Evolutionary conservation across 2,888 invertebrate genomes (phyloP).

Genomic region (Trissolcus japonicus): DNA sequence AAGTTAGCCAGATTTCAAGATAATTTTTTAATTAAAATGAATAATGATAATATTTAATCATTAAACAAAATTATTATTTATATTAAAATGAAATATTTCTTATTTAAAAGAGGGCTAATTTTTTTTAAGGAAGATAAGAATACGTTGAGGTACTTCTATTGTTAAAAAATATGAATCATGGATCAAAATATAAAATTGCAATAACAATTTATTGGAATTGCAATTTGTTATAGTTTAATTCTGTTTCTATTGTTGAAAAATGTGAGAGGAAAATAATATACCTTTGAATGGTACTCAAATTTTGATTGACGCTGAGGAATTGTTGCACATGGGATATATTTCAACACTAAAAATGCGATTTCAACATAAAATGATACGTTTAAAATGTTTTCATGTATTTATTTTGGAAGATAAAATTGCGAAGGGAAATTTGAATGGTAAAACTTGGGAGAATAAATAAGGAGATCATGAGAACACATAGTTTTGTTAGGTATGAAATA

Average conservation of each 20-base stretch:
- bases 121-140: too few species aligned
- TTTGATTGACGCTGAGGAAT: not conserved
- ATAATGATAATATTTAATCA: too few species aligned
- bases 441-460: constrained; percentile 28
- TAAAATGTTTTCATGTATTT: constrained; percentile 7
- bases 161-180: too few species aligned
- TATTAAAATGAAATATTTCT: too few species aligned
- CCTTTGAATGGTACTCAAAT: not conserved
- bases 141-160: too few species aligned
- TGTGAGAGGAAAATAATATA: not conserved
- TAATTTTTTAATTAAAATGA: too few species aligned
- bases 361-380: not conserved
- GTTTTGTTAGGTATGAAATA: constrained; percentile 32
- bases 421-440: constrained; percentile 12
- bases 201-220: too few species aligned
- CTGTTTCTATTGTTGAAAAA: constrained; percentile 1
- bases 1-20: too few species aligned
- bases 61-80: too few species aligned
- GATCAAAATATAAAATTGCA: too few species aligned
- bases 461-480: constrained; percentile 20
- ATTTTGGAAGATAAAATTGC: constrained; percentile 10
- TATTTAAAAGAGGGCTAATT: too few species aligned
- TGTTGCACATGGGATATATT: not conserved
- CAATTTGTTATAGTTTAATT: not conserved
- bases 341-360: not conserved